phyloP scores from a whole-genome alignment of 2,797 vertebrate genomes.

The Sebastes taczanowskii region DNA sequence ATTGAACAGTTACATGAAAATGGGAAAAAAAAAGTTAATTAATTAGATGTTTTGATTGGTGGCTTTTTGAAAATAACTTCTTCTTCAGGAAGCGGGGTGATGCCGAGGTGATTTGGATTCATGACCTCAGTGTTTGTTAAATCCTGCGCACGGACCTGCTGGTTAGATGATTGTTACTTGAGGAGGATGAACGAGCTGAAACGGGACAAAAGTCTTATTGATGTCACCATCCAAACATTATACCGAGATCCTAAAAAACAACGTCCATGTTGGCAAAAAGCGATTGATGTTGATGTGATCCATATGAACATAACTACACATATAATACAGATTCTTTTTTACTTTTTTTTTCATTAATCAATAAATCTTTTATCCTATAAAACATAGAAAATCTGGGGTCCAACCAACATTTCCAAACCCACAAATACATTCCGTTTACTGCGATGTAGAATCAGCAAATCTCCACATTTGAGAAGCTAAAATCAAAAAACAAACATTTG shows the following conservation, averaged over 20 bases:
- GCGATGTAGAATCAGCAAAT: neutral
- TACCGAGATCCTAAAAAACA: neutral
- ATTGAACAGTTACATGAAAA: neutral
- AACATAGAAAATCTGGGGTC: neutral
- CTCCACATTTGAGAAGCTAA: neutral
- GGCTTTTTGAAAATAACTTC: too few relatives aligned
- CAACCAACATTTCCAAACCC: neutral
- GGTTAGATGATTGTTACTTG: neutral
- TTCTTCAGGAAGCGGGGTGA: neutral
- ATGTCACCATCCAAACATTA: neutral
- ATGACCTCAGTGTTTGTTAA: neutral
- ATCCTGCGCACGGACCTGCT: neutral
- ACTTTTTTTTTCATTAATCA: too few relatives aligned
- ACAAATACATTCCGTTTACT: neutral
- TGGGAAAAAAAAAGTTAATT: neutral
- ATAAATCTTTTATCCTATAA: neutral
- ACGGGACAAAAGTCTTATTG: neutral
- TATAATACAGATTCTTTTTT: too few relatives aligned
- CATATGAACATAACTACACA: neutral
- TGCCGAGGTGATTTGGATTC: neutral
- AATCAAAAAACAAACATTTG: neutral
- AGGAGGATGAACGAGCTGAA: neutral
- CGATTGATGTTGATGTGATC: neutral
- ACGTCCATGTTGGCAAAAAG: neutral
- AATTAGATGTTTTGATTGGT: neutral